These are phyloP conservation scores for Ceriagrion tenellum DNA, from an alignment of 2,888 invertebrate species.

Conservation along the genomic window DNA sequence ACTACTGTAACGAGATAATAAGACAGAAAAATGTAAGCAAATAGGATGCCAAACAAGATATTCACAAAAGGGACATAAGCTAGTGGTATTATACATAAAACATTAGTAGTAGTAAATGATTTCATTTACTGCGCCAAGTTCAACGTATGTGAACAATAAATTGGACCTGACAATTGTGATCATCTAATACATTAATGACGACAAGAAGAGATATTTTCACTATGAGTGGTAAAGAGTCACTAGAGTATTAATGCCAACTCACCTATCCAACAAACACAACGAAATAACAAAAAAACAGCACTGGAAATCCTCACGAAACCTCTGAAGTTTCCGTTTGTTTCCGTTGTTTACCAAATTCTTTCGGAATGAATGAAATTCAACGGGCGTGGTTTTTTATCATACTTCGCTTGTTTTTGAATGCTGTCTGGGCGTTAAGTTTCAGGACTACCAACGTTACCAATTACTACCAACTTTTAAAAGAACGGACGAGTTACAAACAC, in stretches of 20 bases:
- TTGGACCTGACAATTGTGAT: not conserved
- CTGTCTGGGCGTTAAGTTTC: not conserved
- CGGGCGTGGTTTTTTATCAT: constrained; percentile 49
- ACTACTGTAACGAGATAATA: not conserved
- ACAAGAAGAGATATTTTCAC: no score
- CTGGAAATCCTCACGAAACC: no score
- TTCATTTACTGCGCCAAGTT: not conserved
- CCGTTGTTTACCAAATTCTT: not conserved
- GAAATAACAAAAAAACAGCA: no score
- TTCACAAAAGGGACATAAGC: not conserved
- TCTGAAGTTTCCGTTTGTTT: not conserved
- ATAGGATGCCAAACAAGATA: not conserved
- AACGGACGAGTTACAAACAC: no score
- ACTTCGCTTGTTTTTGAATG: not conserved
- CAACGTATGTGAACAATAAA: not conserved
- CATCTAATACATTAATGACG: no score
- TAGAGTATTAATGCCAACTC: no score
- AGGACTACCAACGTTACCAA: not conserved
- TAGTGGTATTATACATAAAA: not conserved
- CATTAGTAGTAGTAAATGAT: not conserved
- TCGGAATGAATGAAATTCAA: not conserved
- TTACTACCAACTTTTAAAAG: no score
- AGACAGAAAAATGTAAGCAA: not conserved
- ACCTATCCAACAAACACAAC: no score
- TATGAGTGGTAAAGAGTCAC: no score